These are phyloP conservation scores for Ispidina lecontei DNA, from an alignment of 2,797 vertebrate genomes.

Conservation along the genomic window DNA sequence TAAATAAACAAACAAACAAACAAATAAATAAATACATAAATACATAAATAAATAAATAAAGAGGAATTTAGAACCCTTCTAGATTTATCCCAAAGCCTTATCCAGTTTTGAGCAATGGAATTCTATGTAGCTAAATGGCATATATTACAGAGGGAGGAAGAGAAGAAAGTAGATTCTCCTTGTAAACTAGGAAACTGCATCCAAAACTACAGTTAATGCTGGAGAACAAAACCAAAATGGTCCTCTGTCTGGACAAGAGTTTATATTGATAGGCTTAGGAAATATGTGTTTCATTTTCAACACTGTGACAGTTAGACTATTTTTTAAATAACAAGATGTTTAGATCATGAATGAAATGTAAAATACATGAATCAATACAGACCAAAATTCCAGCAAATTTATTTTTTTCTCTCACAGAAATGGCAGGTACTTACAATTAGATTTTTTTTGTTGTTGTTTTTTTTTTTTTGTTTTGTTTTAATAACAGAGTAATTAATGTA, in stretches of 20 bases:
- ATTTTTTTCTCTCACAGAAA: neutral
- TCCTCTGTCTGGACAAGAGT: neutral
- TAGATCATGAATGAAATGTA: neutral
- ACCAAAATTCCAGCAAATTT: neutral
- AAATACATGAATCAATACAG: neutral
- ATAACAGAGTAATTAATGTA: neutral
- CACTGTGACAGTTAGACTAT: neutral
- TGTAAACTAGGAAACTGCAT: neutral
- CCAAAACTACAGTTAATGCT: neutral
- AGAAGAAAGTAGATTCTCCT: neutral
- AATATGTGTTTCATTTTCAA: neutral
- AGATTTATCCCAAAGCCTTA: neutral
- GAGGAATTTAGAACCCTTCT: too few relatives aligned
- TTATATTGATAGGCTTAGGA: neutral
- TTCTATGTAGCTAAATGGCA: neutral
- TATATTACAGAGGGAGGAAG: neutral
- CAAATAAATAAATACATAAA: neutral
- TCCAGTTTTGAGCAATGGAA: neutral
- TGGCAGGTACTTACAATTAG: neutral
- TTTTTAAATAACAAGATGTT: neutral
- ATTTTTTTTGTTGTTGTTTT: too few relatives aligned
- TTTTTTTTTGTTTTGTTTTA: neutral
- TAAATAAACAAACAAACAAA: too few relatives aligned
- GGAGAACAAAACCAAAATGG: neutral
- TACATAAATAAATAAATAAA: neutral